phyloP scores from a whole-genome alignment of 2,113 vertebrate species.

The Actenoides lindsayi region DNA sequence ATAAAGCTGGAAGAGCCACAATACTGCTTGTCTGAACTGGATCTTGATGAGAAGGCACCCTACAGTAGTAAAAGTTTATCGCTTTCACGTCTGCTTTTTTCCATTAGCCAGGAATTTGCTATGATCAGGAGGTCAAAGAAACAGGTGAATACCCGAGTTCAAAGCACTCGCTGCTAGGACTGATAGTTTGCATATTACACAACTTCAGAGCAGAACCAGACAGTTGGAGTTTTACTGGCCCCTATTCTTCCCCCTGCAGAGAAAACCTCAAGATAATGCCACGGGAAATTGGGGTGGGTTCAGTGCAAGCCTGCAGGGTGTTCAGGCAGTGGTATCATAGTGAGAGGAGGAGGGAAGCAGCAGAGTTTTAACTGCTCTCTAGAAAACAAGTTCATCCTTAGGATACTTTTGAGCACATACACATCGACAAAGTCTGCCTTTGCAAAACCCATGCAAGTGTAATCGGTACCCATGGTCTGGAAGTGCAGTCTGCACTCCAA shows the following conservation, averaged over 20 bases:
- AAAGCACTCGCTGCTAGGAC: neutral
- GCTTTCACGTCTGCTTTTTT: neutral
- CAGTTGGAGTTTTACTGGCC: neutral
- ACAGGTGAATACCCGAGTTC: neutral
- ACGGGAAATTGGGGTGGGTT: neutral
- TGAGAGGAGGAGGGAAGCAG: neutral
- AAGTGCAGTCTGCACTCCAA: neutral
- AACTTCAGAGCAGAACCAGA: neutral
- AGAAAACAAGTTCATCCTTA: neutral
- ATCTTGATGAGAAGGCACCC: neutral
- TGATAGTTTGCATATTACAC: neutral
- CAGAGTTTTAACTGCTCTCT: neutral
- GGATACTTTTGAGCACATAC: neutral
- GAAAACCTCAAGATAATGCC: neutral
- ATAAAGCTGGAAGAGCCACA: neutral
- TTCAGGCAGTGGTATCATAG: neutral
- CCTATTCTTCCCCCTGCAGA: neutral
- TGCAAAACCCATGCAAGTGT: fast-evolving
- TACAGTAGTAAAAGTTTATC: neutral
- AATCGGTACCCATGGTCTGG: neutral
- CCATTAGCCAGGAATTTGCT: neutral
- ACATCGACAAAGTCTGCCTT: neutral
- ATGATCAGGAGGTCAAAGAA: neutral
- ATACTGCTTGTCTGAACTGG: neutral
- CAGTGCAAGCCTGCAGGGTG: neutral